phyloP scores from a whole-genome alignment of 2,888 invertebrate species.

The Halictus quadricinctus region DNA sequence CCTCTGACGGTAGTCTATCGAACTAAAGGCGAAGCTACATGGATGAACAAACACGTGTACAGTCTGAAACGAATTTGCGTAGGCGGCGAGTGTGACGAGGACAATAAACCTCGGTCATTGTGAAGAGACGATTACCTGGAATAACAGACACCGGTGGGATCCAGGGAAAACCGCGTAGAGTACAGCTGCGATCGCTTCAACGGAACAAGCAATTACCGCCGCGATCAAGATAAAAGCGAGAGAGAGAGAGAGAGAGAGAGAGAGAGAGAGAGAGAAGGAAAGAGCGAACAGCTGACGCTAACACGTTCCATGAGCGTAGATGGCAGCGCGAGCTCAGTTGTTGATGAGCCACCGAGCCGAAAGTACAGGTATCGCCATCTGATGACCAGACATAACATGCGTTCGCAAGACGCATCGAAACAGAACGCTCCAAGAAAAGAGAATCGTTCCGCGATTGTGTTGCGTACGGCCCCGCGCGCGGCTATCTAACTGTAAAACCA shows the following conservation, averaged over 20 bases:
- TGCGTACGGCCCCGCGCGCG: constrained; percentile 31
- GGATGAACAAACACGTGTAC: background rate
- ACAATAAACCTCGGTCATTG: background rate
- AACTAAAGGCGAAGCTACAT: background rate
- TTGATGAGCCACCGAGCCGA: constrained; percentile 43
- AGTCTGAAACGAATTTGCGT: background rate
- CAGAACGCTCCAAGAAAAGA: constrained; percentile 31
- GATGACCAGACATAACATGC: constrained; percentile 24
- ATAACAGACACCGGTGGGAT: background rate
- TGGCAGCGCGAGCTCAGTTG: constrained; percentile 57
- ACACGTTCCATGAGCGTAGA: constrained; percentile 50
- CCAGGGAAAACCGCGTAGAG: background rate
- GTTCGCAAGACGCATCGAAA: constrained; percentile 41
- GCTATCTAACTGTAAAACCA: constrained; percentile 53
- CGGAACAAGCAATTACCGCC: background rate
- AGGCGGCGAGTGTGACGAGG: constrained; percentile 1
- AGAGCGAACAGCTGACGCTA: constrained; percentile 49
- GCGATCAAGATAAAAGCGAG: background rate
- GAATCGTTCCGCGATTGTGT: constrained; percentile 36
- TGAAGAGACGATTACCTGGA: background rate
- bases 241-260: background rate
- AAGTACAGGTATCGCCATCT: constrained; percentile 58
- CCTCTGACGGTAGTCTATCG: constrained; percentile 26
- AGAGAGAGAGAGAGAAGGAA: constrained; percentile 25
- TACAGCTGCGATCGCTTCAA: no score